phyloP scores from a whole-genome alignment of 2,113 vertebrate genomes.

The Chascanopsetta lugubris region DNA sequence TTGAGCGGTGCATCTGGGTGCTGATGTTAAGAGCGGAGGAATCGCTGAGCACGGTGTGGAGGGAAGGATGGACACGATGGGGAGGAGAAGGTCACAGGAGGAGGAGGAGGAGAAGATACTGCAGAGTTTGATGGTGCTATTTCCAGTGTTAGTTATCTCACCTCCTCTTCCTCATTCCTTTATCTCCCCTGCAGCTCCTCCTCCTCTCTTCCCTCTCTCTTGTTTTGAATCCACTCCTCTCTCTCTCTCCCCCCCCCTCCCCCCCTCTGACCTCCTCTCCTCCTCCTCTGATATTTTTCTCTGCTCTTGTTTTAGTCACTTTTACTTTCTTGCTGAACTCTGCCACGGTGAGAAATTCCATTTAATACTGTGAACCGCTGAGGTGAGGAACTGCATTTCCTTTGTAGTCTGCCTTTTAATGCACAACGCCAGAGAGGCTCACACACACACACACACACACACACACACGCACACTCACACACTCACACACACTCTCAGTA shows the following conservation, averaged over 20 bases:
- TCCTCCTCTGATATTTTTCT: neutral
- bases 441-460: neutral
- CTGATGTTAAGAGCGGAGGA: conserved; percentile 60
- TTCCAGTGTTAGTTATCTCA: conserved; percentile 48
- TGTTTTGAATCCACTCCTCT: conserved; percentile 32
- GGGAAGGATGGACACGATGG: conserved; percentile 8
- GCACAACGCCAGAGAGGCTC: neutral
- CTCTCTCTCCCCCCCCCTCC: conserved; percentile 30
- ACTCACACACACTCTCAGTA: neutral
- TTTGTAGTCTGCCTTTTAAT: conserved; percentile 13
- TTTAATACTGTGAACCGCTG: neutral
- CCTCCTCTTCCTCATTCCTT: neutral
- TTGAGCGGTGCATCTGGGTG: conserved; percentile 40
- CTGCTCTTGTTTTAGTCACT: neutral
- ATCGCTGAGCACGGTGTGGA: conserved; percentile 54
- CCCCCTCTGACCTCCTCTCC: neutral
- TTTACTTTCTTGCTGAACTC: neutral
- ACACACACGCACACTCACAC: neutral
- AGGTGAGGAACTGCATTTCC: neutral
- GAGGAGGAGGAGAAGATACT: conserved; percentile 41
- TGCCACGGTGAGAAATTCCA: neutral
- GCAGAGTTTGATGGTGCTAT: conserved; percentile 54
- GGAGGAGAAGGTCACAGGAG: conserved; percentile 54
- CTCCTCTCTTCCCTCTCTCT: conserved; percentile 30
- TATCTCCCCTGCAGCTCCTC: conserved; percentile 26